Conservation (phyloP, 2,113 vertebrate genomes). For the Cyrtonyx montezumae region DNA sequence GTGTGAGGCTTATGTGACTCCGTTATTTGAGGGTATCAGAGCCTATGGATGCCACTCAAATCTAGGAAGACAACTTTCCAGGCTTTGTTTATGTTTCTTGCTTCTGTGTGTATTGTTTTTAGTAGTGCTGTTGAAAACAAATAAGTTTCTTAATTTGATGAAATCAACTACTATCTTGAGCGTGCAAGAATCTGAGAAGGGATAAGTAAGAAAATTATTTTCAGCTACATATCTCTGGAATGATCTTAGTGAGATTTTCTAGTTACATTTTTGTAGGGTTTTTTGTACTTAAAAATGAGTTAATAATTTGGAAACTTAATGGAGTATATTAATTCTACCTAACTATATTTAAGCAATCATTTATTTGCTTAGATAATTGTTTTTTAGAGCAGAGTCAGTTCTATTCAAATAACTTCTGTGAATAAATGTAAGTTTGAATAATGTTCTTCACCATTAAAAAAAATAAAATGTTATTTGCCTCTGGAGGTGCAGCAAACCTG, state of each 20-base stretch:
- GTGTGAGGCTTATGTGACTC: background rate
- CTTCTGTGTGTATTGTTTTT: background rate
- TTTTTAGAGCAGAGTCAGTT: background rate
- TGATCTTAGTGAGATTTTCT: background rate
- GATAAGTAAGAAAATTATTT: background rate
- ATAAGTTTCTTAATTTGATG: background rate
- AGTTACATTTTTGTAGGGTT: background rate
- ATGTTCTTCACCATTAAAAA: background rate
- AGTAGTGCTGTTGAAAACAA: background rate
- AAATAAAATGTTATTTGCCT: background rate
- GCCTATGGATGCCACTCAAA: background rate
- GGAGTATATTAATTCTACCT: background rate
- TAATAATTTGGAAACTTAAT: background rate
- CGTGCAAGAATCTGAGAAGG: background rate
- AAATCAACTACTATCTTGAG: background rate
- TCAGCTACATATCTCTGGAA: background rate
- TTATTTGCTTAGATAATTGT: background rate
- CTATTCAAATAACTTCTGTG: background rate
- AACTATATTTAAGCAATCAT: background rate
- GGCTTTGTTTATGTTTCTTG: background rate
- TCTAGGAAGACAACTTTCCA: background rate
- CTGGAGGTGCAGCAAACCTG: background rate
- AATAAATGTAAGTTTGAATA: background rate
- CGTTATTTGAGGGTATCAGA: background rate
- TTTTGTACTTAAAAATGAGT: background rate